Percentiles rank a stretch among this genome's conserved stretches.
phyloP scores from a whole-genome alignment of 2,888 invertebrate species.

The Syrphus vitripennis region DNA sequence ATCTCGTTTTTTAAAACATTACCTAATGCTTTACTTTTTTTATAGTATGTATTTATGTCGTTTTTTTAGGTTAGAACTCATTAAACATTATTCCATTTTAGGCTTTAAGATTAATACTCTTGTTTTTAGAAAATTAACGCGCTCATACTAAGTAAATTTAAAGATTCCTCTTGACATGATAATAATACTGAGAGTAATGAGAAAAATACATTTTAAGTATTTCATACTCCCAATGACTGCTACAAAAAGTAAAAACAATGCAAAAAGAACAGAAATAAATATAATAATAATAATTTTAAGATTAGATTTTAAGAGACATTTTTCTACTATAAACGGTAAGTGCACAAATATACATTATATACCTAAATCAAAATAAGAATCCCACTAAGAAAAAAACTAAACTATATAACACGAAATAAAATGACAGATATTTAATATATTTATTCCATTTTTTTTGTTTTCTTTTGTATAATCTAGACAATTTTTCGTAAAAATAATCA shows the following conservation, averaged over 20 bases:
- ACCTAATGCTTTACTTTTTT: slow-evolving; percentile 49
- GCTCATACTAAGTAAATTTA: slow-evolving; percentile 63
- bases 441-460: slow-evolving; percentile 57
- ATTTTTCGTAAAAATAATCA: slow-evolving; percentile 47
- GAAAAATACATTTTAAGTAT: slow-evolving; percentile 19
- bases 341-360: slow-evolving; percentile 36
- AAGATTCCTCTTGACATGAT: slow-evolving; percentile 68
- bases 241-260: not conserved
- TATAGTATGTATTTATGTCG: not conserved
- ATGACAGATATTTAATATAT: slow-evolving; percentile 61
- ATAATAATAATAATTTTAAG: slow-evolving; percentile 32
- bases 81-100: slow-evolving; percentile 53
- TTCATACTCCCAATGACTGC: slow-evolving; percentile 54
- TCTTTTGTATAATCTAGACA: slow-evolving; percentile 63
- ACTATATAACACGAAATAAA: slow-evolving; percentile 7
- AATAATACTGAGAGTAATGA: slow-evolving; percentile 49
- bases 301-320: slow-evolving; percentile 11
- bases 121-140: slow-evolving; percentile 56
- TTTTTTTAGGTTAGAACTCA: slow-evolving; percentile 62
- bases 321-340: slow-evolving; percentile 28
- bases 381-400: slow-evolving; percentile 4
- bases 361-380: slow-evolving; percentile 6
- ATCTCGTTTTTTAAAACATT: slow-evolving; percentile 25
- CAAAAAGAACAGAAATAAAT: not conserved
- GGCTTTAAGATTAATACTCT: not conserved